Conservation (phyloP, 1,140 invertebrate species). For the Pteromalus puparum region DNA sequence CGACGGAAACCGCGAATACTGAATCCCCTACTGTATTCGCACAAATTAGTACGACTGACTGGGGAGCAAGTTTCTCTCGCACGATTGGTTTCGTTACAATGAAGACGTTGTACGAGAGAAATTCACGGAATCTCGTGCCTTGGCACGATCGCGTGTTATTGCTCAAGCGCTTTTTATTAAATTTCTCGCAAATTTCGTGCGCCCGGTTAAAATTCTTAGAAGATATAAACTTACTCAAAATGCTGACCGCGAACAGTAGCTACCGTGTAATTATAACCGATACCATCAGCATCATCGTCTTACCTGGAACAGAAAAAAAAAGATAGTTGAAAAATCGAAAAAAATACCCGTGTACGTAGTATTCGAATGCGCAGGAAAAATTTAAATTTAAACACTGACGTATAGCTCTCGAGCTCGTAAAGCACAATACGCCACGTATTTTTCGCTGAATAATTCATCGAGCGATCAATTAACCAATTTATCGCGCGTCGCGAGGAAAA, state of each 20-base stretch:
- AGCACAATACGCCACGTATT: neutral
- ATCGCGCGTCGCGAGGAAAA: neutral
- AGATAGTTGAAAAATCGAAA: neutral
- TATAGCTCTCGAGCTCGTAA: neutral
- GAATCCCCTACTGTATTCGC: no score
- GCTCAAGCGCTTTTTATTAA: neutral
- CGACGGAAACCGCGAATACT: neutral
- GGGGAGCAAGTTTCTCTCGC: neutral
- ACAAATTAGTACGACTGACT: no score
- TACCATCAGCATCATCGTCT: neutral
- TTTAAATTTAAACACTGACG: neutral
- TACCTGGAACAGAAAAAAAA: neutral
- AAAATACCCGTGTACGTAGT: neutral
- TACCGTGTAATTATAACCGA: neutral
- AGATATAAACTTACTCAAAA: neutral
- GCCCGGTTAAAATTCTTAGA: neutral
- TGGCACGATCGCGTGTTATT: neutral
- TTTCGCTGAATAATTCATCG: conserved; percentile 1
- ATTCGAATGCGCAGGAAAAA: neutral
- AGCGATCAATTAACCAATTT: neutral
- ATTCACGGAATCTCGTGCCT: neutral
- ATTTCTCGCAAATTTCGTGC: neutral
- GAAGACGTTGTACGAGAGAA: neutral
- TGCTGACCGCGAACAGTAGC: neutral
- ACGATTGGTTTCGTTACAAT: neutral